These are phyloP conservation scores for Linurgus olivaceus DNA, from an alignment of 2,797 vertebrate genomes.

Conservation along the genomic window DNA sequence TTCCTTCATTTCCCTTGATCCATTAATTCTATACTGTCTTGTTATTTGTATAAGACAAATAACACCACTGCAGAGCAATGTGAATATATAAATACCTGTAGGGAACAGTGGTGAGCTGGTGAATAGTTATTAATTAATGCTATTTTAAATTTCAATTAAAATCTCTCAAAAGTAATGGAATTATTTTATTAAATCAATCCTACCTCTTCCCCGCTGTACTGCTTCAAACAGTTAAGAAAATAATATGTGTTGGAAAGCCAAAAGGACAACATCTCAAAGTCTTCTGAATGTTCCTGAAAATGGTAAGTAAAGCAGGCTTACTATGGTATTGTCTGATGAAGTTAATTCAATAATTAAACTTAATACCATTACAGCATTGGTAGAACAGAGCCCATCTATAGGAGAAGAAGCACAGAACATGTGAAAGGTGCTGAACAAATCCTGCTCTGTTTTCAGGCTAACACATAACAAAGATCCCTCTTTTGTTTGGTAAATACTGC, in stretches of 20 bases:
- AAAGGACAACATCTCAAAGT: constrained; percentile 91
- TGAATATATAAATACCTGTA: background rate
- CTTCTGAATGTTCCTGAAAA: constrained; percentile 85
- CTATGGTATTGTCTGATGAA: background rate
- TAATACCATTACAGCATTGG: background rate
- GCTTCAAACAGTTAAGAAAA: constrained; percentile 95
- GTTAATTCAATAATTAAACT: background rate
- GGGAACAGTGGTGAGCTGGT: background rate
- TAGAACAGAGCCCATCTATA: background rate
- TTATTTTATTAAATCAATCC: background rate
- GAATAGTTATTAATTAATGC: background rate
- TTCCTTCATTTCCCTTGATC: background rate
- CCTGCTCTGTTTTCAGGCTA: background rate
- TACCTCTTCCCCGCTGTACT: constrained; percentile 98
- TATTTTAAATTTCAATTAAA: background rate
- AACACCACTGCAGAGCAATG: background rate
- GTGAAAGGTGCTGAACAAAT: background rate
- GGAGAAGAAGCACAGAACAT: background rate
- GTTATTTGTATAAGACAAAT: background rate
- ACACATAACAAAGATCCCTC: background rate
- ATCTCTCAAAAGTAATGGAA: background rate
- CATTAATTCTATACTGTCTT: background rate
- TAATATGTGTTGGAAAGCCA: constrained; percentile 93
- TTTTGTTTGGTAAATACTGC: background rate
- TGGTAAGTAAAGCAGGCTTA: background rate